Conservation (phyloP, 1,140 invertebrate species). For the Gryon sp. region DNA sequence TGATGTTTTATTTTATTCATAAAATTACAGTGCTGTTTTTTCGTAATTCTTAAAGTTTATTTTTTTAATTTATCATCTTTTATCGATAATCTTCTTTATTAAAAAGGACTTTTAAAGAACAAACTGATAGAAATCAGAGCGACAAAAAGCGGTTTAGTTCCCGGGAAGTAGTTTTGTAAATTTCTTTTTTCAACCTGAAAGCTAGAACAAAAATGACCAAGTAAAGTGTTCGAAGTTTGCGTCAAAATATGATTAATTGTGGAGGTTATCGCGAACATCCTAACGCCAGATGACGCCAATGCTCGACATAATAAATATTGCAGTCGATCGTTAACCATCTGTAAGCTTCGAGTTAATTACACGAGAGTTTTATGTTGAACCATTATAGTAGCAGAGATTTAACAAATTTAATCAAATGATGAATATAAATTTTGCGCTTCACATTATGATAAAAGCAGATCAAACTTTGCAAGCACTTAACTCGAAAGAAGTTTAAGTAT, state of each 20-base stretch:
- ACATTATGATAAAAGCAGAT: constrained; percentile 16
- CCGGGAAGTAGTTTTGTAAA: too few relatives aligned
- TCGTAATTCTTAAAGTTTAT: too few relatives aligned
- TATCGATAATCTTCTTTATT: too few relatives aligned
- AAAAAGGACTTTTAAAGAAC: too few relatives aligned
- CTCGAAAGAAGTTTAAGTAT: constrained; percentile 21
- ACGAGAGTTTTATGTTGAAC: constrained; percentile 30
- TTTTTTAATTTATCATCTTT: too few relatives aligned
- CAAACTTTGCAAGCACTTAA: constrained; percentile 13
- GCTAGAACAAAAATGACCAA: constrained; percentile 17
- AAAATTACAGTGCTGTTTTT: too few relatives aligned
- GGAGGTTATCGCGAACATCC: constrained; percentile 33
- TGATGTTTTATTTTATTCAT: too few relatives aligned
- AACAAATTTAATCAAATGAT: constrained; percentile 30
- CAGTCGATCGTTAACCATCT: constrained; percentile 42
- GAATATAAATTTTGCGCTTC: constrained; percentile 8
- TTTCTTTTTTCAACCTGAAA: too few relatives aligned
- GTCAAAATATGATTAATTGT: constrained; percentile 50
- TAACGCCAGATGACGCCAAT: constrained; percentile 21
- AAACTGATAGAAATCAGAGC: too few relatives aligned
- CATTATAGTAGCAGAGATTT: constrained; percentile 3
- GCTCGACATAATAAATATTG: constrained; percentile 39
- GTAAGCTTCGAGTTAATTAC: constrained; percentile 38
- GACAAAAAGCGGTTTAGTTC: too few relatives aligned
- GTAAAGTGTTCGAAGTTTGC: constrained; percentile 9